Evolutionary conservation across 2,113 vertebrate genomes (phyloP), one percentile per base, ranked within the genome.

Genomic region (Ceyx cyanopectus): DNA sequence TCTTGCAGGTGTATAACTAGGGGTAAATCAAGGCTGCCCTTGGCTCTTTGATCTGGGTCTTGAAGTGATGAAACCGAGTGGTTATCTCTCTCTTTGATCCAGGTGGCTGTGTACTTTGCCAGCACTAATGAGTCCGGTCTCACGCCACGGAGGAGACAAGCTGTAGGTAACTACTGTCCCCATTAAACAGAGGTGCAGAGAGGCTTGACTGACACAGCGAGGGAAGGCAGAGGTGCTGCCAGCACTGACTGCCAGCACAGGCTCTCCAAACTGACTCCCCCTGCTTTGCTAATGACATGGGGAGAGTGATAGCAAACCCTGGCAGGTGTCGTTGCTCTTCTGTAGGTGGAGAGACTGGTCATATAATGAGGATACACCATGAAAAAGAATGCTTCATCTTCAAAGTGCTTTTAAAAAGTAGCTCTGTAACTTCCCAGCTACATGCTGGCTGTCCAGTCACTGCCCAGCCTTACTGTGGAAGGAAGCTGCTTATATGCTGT

Each of bases 1-100:
- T 67, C 81, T 82, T 89, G 85, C 90, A 92, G 93, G 93, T 92
- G 87, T 68, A 80, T 26, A 12, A 73, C 53, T 24, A n/a, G 57
- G 34, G 72, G 51, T 80, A 93, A 94, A 93, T 70, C 76, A 87
- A 89, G 79, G 65, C 75, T 87, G 65, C 79, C 80, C 75, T 80
- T 5, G 11, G 51, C 51, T 67, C 91, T 87, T 96, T 94, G 92
- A 92, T 96, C 87, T 1, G 3, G 7, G 26, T 77, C 63, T 96
- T 92, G 84, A 92, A 87, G 94, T 51, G 87, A 70, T 1, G 13
- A 85, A 70, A 17, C n/a, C 0, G 6, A 91, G 72, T 1, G 2
- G 50, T 90, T 91, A 57, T 85, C 56, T 77, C 8, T 90, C 17
- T 76, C 57, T 92, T 85, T 93, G 12, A 92, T 81, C 70, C 63